phyloP scores from a whole-genome alignment of 2,888 invertebrate genomes.

The Lasioglossum morio region DNA sequence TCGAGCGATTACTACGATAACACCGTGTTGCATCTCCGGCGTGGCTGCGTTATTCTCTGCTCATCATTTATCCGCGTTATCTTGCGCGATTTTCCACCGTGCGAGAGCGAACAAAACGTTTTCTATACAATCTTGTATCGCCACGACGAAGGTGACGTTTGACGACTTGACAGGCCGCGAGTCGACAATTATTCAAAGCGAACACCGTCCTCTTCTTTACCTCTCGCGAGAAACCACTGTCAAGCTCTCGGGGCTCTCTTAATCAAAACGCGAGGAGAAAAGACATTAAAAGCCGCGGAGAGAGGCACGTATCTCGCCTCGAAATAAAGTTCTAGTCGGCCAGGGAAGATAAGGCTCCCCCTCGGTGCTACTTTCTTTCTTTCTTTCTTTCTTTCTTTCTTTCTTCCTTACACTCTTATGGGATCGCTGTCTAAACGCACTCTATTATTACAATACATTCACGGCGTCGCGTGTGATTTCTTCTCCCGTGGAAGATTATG shows the following conservation, averaged over 20 bases:
- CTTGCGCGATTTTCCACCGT: background rate
- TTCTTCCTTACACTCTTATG: constrained; percentile 69
- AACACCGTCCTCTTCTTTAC: constrained; percentile 49
- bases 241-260: constrained; percentile 76
- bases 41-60: background rate
- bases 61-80: constrained; percentile 17
- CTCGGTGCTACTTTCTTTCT: constrained; percentile 73
- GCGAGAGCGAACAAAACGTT: constrained; percentile 18
- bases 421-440: constrained; percentile 69
- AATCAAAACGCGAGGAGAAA: constrained; percentile 83
- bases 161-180: constrained; percentile 78
- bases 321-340: constrained; percentile 80
- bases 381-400: constrained; percentile 64
- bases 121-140: constrained; percentile 47
- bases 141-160: constrained; percentile 70
- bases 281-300: constrained; percentile 82
- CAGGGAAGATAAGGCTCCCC: constrained; percentile 83
- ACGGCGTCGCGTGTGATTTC: constrained; percentile 67
- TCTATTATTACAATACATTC: constrained; percentile 70
- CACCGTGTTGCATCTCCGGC: background rate
- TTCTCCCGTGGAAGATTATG: constrained; percentile 66
- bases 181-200: constrained; percentile 83
- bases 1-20: background rate
- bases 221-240: constrained; percentile 61
- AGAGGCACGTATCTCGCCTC: constrained; percentile 79